Percentiles rank a stretch among this genome's conserved stretches.
Conservation (phyloP, 2,797 vertebrate genomes). For the Micropoecilia bifurca region DNA sequence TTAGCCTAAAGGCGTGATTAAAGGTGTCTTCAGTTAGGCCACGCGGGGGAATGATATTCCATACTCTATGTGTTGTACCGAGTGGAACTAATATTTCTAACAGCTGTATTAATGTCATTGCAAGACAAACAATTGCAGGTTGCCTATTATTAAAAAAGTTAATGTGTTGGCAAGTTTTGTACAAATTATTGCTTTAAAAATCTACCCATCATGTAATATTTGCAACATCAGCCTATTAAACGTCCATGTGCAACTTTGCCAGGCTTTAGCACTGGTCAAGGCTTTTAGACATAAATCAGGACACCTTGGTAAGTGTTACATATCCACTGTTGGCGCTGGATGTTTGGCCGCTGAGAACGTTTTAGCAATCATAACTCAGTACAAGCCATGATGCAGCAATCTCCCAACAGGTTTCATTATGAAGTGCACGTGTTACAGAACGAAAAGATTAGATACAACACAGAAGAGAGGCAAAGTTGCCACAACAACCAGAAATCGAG, state of each 20-base stretch:
- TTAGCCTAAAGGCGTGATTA: no score
- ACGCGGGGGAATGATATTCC: no score
- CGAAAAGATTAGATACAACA: slow-evolving; percentile 32
- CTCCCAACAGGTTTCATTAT: slow-evolving; percentile 18
- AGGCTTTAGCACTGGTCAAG: not conserved
- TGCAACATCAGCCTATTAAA: not conserved
- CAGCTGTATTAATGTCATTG: not conserved
- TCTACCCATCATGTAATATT: not conserved
- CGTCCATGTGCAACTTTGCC: not conserved
- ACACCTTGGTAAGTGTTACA: not conserved
- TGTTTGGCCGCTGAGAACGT: not conserved
- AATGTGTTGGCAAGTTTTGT: not conserved
- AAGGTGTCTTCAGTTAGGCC: no score
- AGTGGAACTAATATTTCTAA: not conserved
- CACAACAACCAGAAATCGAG: slow-evolving; percentile 23
- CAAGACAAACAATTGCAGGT: not conserved
- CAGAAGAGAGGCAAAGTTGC: slow-evolving; percentile 16
- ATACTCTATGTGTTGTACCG: no score
- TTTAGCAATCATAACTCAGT: slow-evolving; percentile 12
- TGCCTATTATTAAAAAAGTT: not conserved
- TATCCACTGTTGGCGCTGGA: not conserved
- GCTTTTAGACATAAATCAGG: not conserved
- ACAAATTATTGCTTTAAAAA: not conserved
- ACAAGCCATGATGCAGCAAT: slow-evolving; percentile 24
- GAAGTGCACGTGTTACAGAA: slow-evolving; percentile 10